Conservation (phyloP, 2,888 invertebrate species). For the Panopea generosa region DNA sequence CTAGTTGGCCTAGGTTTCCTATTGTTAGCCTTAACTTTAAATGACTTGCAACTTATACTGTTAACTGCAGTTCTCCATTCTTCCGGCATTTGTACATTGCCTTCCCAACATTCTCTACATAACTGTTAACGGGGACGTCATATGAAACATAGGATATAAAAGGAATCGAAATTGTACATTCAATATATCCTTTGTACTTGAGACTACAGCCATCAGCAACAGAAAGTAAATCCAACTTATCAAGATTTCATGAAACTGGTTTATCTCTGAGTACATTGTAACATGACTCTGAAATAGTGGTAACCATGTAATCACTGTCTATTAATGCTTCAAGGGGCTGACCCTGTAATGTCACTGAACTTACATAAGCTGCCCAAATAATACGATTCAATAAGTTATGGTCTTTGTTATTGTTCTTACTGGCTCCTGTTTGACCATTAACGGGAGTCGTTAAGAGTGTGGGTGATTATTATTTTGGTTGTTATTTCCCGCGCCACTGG, state of each 20-base stretch:
- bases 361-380: too few relatives aligned
- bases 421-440: background rate
- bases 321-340: background rate
- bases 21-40: background rate
- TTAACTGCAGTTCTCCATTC: constrained; percentile 1
- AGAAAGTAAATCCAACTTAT: constrained; percentile 3
- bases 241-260: background rate
- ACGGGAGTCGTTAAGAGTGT: background rate
- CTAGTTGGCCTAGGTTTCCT: background rate
- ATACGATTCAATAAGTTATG: background rate
- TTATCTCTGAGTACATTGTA: background rate
- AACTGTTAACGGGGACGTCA: constrained; percentile 5
- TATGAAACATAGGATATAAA: background rate
- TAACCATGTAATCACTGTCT: constrained; percentile 2
- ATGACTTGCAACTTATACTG: background rate
- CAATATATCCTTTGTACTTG: constrained; percentile 6
- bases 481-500: background rate
- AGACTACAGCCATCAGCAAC: constrained; percentile 5
- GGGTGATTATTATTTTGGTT: background rate
- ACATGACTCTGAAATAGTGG: background rate
- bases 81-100: background rate
- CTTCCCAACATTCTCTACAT: background rate
- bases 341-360: too few relatives aligned
- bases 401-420: background rate
- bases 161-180: background rate